Base-by-base conservation (phyloP, 1,140 invertebrate genomes). In the Drosophila novamexicana region DNA sequence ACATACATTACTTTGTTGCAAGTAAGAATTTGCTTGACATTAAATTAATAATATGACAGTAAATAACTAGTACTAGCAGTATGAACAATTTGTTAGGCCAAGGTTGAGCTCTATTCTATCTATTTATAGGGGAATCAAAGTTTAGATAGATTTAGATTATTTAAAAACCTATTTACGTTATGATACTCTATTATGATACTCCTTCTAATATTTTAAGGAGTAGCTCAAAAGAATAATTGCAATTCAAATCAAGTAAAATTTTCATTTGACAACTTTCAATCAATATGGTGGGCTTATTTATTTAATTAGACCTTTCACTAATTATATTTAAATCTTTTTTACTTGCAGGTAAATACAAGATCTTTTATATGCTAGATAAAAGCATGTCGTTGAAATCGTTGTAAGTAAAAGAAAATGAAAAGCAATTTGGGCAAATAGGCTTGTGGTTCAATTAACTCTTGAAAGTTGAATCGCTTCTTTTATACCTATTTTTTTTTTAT, bases 371-470 rank as follows among this genome's bases (percentile, higher is more conserved):
- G 16, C 8, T 56, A 22, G n/a, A 39, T 22, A 22, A 39, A 29
- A 1, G 12, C 5, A 39, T 9, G 34, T 16, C 14, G 7, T 8
- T 1, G 8, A 29, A 42, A 18, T 39, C 40, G 22, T 70, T 37
- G 58, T 63, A 18, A 39, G 49, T 63, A 50, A n/a, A 34, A 50
- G 29, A 29, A 29, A 29, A 8, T 42, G 34, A 63, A 37, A 37
- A n/a, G 6, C 32, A 59, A n/a, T 64, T 54, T 72, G 16, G 36
- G 67, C 50, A 69, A 69, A 68, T 67, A 42, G 50, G 32, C 72
- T 61, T 76, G 76, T 65, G 76, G 81, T 79, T 84, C 66, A 84
- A 83, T 83, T 83, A 84, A 80, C 81, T 80, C 72, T 74, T 69
- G 32, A 64, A 62, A 63, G 45, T 58, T n/a, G 29, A 58, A 58